Percentiles rank a stretch among this genome's conserved stretches.
These are phyloP conservation scores for Zaprionus nigranus DNA, from an alignment of 1,140 invertebrate genomes.

Conservation along the genomic window DNA sequence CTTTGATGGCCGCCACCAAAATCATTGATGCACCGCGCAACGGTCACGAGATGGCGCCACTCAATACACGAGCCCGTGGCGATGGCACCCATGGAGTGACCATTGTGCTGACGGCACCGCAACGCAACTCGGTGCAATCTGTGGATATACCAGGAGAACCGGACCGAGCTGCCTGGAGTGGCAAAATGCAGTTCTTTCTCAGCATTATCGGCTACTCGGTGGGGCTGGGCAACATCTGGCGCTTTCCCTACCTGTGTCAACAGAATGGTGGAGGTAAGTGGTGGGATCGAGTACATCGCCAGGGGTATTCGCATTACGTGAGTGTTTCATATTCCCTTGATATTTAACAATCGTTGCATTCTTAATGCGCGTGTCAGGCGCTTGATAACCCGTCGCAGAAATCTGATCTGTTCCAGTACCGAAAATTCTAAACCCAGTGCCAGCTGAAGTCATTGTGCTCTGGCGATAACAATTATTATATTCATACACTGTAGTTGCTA, in stretches of 20 bases:
- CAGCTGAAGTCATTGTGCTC: conserved; percentile 21
- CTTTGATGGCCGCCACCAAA: conserved; percentile 84
- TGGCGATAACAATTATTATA: conserved; percentile 52
- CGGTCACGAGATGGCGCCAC: conserved; percentile 91
- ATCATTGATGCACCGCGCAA: conserved; percentile 84
- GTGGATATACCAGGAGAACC: conserved; percentile 84
- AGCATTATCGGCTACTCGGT: conserved; percentile 96
- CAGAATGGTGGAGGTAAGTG: conserved; percentile 96
- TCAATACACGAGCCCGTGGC: conserved; percentile 88
- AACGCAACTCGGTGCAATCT: conserved; percentile 86
- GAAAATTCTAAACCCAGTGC: conserved; percentile 6
- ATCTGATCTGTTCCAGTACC: conserved; percentile 5
- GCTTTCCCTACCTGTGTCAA: conserved; percentile 97
- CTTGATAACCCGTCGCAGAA: background rate
- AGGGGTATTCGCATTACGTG: background rate
- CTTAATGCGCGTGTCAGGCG: background rate
- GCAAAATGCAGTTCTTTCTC: conserved; percentile 95
- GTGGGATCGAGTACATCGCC: background rate
- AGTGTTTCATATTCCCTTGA: background rate
- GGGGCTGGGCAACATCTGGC: conserved; percentile 96
- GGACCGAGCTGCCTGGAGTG: conserved; percentile 91
- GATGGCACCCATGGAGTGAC: conserved; percentile 87
- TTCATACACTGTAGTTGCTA: conserved; percentile 10
- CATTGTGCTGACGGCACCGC: conserved; percentile 86
- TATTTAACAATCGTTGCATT: conserved; percentile 6